phyloP scores from a whole-genome alignment of 2,113 vertebrate species.

The Meles meles region DNA sequence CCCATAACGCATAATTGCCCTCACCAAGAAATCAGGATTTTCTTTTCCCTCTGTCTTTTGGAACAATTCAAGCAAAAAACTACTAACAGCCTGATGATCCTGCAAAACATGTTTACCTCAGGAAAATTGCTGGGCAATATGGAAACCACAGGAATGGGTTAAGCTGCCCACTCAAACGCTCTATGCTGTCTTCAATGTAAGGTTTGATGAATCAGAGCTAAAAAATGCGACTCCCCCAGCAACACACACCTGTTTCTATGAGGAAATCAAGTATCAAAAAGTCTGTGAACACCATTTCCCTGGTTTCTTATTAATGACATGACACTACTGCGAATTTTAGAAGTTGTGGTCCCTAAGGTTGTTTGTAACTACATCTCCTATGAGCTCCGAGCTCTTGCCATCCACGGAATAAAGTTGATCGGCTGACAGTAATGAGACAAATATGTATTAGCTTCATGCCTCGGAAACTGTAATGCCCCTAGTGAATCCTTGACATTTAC shows the following conservation, averaged over 20 bases:
- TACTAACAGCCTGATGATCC: slow-evolving; percentile 55
- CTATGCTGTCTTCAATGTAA: neutral
- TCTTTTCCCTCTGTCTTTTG: neutral
- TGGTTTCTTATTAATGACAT: slow-evolving; percentile 73
- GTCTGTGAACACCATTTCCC: slow-evolving; percentile 49
- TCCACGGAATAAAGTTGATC: slow-evolving; percentile 76
- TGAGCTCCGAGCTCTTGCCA: slow-evolving; percentile 71
- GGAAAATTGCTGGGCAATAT: slow-evolving; percentile 38
- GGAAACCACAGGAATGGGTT: slow-evolving; percentile 35
- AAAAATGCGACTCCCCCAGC: neutral
- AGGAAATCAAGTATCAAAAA: slow-evolving; percentile 60
- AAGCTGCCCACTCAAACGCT: slow-evolving; percentile 1
- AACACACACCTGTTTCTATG: slow-evolving; percentile 47
- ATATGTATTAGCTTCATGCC: slow-evolving; percentile 84
- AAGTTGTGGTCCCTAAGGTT: slow-evolving; percentile 76
- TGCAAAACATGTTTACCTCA: slow-evolving; percentile 55
- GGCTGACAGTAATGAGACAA: slow-evolving; percentile 85
- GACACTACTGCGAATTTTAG: slow-evolving; percentile 53
- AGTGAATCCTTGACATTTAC: slow-evolving; percentile 85
- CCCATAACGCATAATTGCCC: neutral
- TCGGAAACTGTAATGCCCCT: slow-evolving; percentile 80
- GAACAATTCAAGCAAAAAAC: slow-evolving; percentile 59
- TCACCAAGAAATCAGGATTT: slow-evolving; percentile 25
- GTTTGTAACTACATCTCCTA: slow-evolving; percentile 77
- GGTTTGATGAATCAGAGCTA: neutral